Conservation (phyloP, 2,888 invertebrate species). For the Bedellia somnulentella region DNA sequence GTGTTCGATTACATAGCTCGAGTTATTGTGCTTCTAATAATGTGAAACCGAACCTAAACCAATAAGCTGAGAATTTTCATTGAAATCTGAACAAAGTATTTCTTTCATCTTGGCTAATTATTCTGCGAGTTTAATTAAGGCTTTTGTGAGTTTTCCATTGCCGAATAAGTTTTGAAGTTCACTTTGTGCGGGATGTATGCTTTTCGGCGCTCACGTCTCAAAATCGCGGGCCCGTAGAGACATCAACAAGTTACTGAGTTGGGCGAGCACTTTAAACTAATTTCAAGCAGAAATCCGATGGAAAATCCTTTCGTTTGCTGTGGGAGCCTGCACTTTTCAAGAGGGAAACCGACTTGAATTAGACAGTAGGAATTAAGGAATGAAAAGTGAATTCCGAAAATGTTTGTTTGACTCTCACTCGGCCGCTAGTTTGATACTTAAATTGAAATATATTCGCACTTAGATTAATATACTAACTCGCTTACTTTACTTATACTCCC, state of each 20-base stretch:
- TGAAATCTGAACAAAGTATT: no score
- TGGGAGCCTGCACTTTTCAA: background rate
- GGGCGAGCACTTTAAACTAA: slow-evolving; percentile 27
- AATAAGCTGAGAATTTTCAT: no score
- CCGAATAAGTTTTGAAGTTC: background rate
- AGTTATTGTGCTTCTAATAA: background rate
- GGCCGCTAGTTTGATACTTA: no score
- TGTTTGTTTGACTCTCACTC: no score
- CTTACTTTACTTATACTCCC: no score
- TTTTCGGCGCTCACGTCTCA: slow-evolving; percentile 9
- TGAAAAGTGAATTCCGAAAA: no score
- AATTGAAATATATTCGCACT: no score
- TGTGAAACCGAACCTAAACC: no score
- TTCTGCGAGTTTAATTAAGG: background rate
- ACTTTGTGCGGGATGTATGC: slow-evolving; percentile 3
- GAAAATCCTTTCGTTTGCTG: slow-evolving; percentile 7
- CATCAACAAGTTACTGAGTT: background rate
- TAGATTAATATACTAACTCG: no score
- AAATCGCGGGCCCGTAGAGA: slow-evolving; percentile 4
- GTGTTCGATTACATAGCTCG: background rate
- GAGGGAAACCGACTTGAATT: no score
- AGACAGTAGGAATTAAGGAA: no score
- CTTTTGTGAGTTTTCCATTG: background rate
- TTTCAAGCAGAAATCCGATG: slow-evolving; percentile 22
- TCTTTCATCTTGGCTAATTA: background rate